These are phyloP conservation scores for Quiscalus mexicanus DNA, from an alignment of 2,113 vertebrate genomes.

Conservation along the genomic window DNA sequence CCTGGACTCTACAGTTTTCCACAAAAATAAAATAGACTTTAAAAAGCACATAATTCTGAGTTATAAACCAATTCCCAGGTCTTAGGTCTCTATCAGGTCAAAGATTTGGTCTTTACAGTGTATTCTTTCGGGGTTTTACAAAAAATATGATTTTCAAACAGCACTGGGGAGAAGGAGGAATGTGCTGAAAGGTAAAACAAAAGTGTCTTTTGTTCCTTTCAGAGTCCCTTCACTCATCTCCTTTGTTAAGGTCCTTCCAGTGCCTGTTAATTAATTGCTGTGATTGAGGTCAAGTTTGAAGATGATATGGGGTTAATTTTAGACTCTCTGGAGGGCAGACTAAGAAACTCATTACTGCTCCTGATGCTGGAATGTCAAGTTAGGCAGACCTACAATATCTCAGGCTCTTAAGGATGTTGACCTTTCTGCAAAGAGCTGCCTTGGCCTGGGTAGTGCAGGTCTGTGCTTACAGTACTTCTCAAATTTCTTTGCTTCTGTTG, in stretches of 20 bases:
- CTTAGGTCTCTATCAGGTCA: not conserved
- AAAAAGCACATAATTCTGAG: not conserved
- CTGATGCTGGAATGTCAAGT: not conserved
- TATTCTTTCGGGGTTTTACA: not conserved
- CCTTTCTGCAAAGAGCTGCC: constrained; percentile 13
- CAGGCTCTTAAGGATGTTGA: not conserved
- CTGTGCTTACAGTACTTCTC: not conserved
- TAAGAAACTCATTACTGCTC: constrained; percentile 60
- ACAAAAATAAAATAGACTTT: not conserved
- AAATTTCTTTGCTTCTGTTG: constrained; percentile 9
- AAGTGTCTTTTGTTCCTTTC: not conserved
- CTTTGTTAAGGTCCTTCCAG: constrained; percentile 38
- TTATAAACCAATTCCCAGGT: not conserved
- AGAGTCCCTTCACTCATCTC: not conserved
- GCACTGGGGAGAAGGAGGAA: not conserved
- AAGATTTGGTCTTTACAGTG: not conserved
- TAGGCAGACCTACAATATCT: not conserved
- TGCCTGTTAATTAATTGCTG: constrained; percentile 66
- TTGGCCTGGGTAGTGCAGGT: not conserved
- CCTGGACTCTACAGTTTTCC: not conserved
- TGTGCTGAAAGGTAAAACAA: not conserved
- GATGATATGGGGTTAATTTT: constrained; percentile 55
- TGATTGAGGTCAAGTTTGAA: constrained; percentile 66
- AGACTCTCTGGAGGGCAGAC: constrained; percentile 16
- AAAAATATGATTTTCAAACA: not conserved